Evolutionary conservation across 2,888 invertebrate genomes (phyloP).

Genomic region (Pilophorus perplexus): DNA sequence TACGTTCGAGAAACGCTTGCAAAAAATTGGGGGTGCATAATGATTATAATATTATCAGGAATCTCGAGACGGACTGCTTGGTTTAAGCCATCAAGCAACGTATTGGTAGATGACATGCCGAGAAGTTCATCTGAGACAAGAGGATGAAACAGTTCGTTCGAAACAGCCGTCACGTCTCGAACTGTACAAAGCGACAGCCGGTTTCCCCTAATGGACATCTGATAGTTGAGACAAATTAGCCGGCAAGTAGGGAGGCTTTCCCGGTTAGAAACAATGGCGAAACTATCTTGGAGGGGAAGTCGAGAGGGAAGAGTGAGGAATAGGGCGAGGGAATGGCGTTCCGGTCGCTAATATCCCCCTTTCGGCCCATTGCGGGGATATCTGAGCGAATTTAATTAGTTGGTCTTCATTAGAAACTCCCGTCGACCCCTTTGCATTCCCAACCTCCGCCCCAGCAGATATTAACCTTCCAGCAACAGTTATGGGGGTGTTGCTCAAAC

Average conservation of each 20-base stretch:
- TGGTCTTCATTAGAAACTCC: constrained; percentile 17
- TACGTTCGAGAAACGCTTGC: too few relatives aligned
- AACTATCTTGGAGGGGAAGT: not conserved
- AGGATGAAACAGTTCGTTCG: too few relatives aligned
- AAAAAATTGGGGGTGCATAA: too few relatives aligned
- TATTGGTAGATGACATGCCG: too few relatives aligned
- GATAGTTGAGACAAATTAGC: constrained; percentile 14
- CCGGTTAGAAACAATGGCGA: not conserved
- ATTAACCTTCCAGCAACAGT: too few relatives aligned
- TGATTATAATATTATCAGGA: too few relatives aligned
- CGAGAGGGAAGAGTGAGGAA: not conserved
- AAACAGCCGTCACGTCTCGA: too few relatives aligned
- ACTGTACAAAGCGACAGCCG: not conserved
- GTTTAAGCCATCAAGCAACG: too few relatives aligned
- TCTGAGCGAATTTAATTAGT: constrained; percentile 9
- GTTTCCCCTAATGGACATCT: constrained; percentile 6
- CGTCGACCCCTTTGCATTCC: not conserved
- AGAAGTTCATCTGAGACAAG: too few relatives aligned
- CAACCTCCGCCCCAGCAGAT: too few relatives aligned
- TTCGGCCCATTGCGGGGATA: constrained; percentile 11
- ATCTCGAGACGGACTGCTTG: too few relatives aligned
- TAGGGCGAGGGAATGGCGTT: not conserved
- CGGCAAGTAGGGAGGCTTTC: constrained; percentile 3
- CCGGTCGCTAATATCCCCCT: not conserved
- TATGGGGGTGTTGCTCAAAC: too few relatives aligned